These are phyloP conservation scores for Papilio dardanus DNA, from an alignment of 1,140 invertebrate species.

Conservation along the genomic window DNA sequence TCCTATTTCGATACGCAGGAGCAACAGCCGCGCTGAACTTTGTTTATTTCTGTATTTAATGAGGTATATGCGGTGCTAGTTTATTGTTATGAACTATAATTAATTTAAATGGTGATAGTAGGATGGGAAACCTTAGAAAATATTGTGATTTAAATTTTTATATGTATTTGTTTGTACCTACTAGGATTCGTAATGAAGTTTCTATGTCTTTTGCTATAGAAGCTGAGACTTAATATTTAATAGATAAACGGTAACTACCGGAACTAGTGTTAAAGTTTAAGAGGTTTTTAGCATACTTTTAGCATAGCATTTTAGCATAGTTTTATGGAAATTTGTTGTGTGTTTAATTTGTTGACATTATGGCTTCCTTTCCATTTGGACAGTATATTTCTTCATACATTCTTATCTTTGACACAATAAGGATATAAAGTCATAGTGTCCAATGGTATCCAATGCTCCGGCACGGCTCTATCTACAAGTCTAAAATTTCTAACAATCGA, in stretches of 20 bases:
- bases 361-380: neutral
- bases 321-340: neutral
- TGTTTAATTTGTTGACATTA: neutral
- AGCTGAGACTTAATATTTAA: neutral
- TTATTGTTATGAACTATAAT: neutral
- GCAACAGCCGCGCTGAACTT: neutral
- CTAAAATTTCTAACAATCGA: constrained; percentile 50
- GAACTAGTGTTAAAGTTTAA: neutral
- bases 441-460: neutral
- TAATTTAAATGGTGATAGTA: neutral
- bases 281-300: neutral
- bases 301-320: neutral
- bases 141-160: neutral
- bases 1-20: constrained; percentile 15
- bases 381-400: neutral
- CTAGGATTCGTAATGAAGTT: neutral
- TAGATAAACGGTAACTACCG: too few relatives aligned
- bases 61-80: neutral
- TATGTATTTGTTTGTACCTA: neutral
- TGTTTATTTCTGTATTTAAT: constrained; percentile 13
- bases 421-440: neutral
- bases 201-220: neutral
- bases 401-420: neutral
- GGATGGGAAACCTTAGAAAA: neutral
- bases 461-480: constrained; percentile 34